These are phyloP conservation scores for Mus spretus DNA, from an alignment of 2,797 vertebrate genomes.

Conservation along the genomic window DNA sequence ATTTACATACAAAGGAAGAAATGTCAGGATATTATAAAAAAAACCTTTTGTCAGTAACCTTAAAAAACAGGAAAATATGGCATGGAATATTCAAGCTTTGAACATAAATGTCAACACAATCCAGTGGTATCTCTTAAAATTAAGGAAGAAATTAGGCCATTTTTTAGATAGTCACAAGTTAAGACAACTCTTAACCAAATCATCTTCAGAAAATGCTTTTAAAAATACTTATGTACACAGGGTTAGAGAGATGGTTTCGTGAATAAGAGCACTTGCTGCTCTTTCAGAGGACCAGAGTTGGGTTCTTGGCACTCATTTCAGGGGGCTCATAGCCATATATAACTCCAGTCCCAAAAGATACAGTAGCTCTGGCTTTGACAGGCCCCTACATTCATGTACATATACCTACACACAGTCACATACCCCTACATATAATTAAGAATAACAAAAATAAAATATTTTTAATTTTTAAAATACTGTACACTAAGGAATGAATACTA, in stretches of 20 bases:
- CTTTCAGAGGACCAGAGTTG: background rate
- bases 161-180: background rate
- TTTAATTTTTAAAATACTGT: background rate
- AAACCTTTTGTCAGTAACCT: background rate
- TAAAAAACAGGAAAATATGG: background rate
- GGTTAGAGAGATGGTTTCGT: background rate
- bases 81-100: background rate
- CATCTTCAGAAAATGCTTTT: background rate
- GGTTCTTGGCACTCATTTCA: background rate
- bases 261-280: background rate
- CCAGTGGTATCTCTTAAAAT: background rate
- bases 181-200: background rate
- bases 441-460: background rate
- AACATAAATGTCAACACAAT: background rate
- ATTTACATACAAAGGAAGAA: background rate
- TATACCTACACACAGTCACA: background rate
- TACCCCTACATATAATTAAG: background rate
- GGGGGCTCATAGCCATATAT: background rate
- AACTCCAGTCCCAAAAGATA: background rate
- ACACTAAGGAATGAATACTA: background rate
- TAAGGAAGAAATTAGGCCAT: background rate
- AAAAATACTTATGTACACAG: background rate
- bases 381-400: background rate
- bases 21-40: background rate
- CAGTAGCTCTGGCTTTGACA: background rate